Percentiles rank a stretch among this genome's conserved stretches.
These are phyloP conservation scores for Cacatua alba DNA, from an alignment of 2,113 vertebrate genomes.

Conservation along the genomic window DNA sequence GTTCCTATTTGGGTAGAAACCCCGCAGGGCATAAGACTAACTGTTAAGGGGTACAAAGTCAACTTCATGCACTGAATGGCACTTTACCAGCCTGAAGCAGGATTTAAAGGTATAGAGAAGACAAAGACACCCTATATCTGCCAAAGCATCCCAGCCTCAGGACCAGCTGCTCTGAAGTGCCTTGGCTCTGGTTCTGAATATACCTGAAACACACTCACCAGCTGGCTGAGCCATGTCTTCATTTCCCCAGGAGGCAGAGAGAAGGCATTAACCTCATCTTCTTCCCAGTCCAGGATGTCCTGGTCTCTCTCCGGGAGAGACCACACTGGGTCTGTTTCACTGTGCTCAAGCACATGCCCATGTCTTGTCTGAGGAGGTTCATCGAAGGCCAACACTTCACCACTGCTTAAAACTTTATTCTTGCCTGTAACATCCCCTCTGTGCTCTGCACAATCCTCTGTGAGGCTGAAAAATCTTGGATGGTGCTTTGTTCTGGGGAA, in stretches of 20 bases:
- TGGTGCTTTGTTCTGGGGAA: background rate
- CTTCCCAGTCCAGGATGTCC: background rate
- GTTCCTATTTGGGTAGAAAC: background rate
- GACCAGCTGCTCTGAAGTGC: background rate
- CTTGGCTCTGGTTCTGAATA: background rate
- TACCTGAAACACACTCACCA: background rate
- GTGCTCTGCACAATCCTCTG: background rate
- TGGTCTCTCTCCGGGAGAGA: background rate
- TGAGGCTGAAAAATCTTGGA: background rate
- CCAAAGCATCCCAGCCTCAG: background rate
- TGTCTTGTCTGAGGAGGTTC: background rate
- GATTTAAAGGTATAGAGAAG: background rate
- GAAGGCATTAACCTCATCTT: background rate
- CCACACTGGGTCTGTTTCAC: background rate
- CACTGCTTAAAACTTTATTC: background rate
- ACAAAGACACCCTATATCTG: fast-evolving
- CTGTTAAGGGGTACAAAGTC: background rate
- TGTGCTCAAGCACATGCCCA: fast-evolving
- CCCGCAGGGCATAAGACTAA: background rate
- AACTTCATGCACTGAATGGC: background rate
- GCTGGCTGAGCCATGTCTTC: fast-evolving
- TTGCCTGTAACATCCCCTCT: background rate
- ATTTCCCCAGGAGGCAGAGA: background rate
- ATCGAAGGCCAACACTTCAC: background rate
- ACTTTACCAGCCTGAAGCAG: background rate